Evolutionary conservation across 2,113 vertebrate genomes (phyloP), one percentile per base, ranked within the genome.

Genomic region (Accipiter cooperii): DNA sequence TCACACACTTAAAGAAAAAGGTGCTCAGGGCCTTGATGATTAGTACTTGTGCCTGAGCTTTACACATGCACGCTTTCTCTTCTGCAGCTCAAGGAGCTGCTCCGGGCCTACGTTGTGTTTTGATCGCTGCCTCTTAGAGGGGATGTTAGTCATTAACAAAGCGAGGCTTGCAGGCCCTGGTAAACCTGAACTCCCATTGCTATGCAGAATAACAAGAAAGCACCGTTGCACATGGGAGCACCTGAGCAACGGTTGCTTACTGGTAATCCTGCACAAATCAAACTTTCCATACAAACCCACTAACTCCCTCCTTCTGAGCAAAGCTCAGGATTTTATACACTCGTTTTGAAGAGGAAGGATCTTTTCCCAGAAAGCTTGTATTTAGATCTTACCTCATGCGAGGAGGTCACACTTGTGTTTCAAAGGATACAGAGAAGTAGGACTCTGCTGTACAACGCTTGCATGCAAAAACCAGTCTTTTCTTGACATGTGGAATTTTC

Each of bases 31-130:
- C 47, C 22, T 34, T 38, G 47, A 29, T 24, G 28, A 29, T 29
- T 15, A 25, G 46, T 24, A 9, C 6, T 49, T 20, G 18, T 44
- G 17, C 20, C 28, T 4, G 33, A 79, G 47, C 24, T 63, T 63
- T 19, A 25, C 24, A 3, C 5, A 0, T 4, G 34, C 4, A 1
- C 18, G 26, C 25, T 47, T 34, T 7, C 47, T 70, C 21, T 58
- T 38, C 13, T 31, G 21, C 36, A 29, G 42, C 36, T 58, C 3
- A 1, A 19, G 26, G 51, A 57, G 33, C 17, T 71, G 24, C 10
- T 65, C 57, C 8, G 9, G 36, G 36, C 36, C n/a, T 38, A 36
- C 42, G 14, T 13, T 26, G 28, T 8, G 46, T n/a, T 55, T 44
- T 40, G 25, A 40, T 81, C 2, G 2, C 42, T 36, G n/a, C 24